Evolutionary conservation across 2,797 vertebrate species (phyloP).

Genomic region (Synaphobranchus kaupii): DNA sequence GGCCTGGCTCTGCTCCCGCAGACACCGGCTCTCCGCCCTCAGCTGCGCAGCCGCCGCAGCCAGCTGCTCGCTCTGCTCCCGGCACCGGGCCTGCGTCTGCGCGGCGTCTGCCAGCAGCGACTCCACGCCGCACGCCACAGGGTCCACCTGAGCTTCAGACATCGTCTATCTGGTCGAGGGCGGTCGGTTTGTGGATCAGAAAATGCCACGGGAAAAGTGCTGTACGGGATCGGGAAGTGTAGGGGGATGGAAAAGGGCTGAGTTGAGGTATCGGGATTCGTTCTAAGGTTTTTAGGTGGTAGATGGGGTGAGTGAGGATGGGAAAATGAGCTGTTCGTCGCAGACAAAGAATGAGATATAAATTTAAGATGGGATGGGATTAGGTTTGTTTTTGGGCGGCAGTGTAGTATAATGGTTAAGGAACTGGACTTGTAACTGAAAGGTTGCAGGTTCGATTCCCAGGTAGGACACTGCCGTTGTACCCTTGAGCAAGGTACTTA

Average conservation of each 20-base stretch:
- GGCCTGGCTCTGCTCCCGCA: constrained; percentile 34
- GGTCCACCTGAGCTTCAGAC: constrained; percentile 44
- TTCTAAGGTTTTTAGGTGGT: not conserved
- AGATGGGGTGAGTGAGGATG: not conserved
- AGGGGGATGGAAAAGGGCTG: constrained; percentile 8
- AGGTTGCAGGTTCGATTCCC: no score
- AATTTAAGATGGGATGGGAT: not conserved
- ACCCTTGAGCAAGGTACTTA: no score
- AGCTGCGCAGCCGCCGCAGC: constrained; percentile 34
- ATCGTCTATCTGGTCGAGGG: constrained; percentile 28
- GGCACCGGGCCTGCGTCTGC: constrained; percentile 38
- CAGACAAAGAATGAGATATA: not conserved
- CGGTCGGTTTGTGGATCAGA: not conserved
- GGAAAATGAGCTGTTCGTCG: not conserved
- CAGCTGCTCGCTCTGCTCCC: constrained; percentile 39
- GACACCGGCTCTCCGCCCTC: constrained; percentile 30
- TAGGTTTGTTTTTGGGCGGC: not conserved
- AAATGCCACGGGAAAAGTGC: no score
- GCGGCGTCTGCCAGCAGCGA: constrained; percentile 43
- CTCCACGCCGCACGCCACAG: constrained; percentile 48
- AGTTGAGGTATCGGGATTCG: not conserved
- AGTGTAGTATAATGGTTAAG: no score
- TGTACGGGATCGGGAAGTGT: not conserved
- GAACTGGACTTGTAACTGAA: no score
- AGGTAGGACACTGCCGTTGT: no score